Evolutionary conservation across 2,113 vertebrate genomes (phyloP).

Genomic region (Tonatia bakeri): DNA sequence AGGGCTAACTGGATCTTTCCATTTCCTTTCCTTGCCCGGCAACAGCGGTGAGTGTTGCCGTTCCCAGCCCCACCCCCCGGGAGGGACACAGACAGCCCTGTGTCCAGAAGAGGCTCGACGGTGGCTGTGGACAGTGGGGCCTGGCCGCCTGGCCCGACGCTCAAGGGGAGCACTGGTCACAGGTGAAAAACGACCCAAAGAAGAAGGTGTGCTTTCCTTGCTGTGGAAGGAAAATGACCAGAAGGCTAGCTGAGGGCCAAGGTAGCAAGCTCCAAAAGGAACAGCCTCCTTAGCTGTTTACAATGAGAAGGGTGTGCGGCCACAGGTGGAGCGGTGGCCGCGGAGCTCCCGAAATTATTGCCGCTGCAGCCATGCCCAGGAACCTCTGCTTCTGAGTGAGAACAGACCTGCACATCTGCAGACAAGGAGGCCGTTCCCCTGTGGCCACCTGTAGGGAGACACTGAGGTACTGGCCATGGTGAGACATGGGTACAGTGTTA

Average conservation of each 20-base stretch:
- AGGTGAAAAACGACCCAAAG: constrained; percentile 9
- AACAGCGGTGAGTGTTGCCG: background rate
- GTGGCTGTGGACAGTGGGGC: background rate
- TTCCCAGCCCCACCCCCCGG: background rate
- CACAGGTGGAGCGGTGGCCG: background rate
- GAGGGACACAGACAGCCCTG: background rate
- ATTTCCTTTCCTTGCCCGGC: constrained; percentile 31
- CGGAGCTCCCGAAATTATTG: background rate
- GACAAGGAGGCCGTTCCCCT: background rate
- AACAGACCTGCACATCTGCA: background rate
- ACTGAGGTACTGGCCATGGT: rapidly evolving
- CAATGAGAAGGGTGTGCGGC: background rate
- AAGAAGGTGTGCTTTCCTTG: background rate
- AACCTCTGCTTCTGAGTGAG: background rate
- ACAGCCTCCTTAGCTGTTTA: background rate
- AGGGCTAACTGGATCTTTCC: constrained; percentile 27
- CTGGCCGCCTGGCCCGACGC: background rate
- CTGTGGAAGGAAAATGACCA: background rate
- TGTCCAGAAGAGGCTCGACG: background rate
- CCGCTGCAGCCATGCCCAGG: background rate
- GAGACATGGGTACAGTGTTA: rapidly evolving
- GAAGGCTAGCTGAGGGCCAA: background rate
- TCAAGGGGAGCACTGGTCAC: background rate
- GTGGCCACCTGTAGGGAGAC: background rate
- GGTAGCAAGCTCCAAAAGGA: background rate